These are phyloP conservation scores for Hyles vespertilio DNA, from an alignment of 1,140 invertebrate genomes.

Conservation along the genomic window DNA sequence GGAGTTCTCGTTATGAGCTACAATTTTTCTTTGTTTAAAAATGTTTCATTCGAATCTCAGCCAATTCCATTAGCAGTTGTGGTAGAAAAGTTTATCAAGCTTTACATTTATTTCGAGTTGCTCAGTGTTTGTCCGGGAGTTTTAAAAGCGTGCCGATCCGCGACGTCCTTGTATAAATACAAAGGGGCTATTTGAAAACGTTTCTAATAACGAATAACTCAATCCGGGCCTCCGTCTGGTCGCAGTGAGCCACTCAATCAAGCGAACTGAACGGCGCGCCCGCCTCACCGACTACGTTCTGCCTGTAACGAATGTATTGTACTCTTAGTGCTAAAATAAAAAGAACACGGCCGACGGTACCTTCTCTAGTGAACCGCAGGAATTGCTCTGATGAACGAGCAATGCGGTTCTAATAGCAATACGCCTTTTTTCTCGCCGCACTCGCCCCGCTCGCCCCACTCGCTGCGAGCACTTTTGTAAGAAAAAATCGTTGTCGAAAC, in stretches of 20 bases:
- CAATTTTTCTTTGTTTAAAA: constrained; percentile 32
- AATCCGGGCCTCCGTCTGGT: constrained; percentile 27
- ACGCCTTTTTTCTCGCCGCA: constrained; percentile 41
- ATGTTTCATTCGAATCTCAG: constrained; percentile 21
- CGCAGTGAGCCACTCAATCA: constrained; percentile 42
- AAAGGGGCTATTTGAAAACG: constrained; percentile 19
- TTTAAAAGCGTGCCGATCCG: constrained; percentile 23
- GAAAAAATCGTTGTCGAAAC: constrained; percentile 34
- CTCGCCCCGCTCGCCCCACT: constrained; percentile 16
- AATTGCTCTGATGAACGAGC: constrained; percentile 62
- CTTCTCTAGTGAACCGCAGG: constrained; percentile 40
- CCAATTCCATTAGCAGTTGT: constrained; percentile 39
- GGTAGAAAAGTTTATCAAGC: constrained; percentile 32
- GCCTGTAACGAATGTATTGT: constrained; percentile 63
- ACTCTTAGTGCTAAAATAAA: constrained; percentile 59
- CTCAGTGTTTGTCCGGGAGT: constrained; percentile 21
- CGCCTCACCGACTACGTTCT: constrained; percentile 38
- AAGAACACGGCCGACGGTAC: constrained; percentile 41
- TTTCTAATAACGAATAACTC: constrained; percentile 36
- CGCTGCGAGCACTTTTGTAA: constrained; percentile 43
- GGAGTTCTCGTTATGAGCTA: constrained; percentile 19
- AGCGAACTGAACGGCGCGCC: constrained; percentile 42
- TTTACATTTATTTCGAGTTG: constrained; percentile 30
- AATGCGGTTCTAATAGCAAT: constrained; percentile 59
- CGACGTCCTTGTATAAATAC: constrained; percentile 18